Evolutionary conservation across 2,797 vertebrate genomes (phyloP).

Genomic region (Molossus molossus): DNA sequence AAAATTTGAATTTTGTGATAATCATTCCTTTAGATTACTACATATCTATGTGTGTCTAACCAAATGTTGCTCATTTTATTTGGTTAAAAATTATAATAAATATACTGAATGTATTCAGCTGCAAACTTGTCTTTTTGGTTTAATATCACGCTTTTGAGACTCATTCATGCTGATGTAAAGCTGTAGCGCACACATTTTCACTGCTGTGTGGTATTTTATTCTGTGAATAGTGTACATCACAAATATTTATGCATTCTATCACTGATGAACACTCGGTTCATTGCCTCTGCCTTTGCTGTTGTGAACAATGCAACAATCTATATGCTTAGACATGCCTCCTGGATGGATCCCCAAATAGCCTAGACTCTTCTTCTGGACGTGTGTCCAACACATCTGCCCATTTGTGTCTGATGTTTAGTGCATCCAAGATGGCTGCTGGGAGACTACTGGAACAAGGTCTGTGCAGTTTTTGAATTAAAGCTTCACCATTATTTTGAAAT

Average conservation of each 20-base stretch:
- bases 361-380: neutral
- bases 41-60: neutral
- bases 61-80: neutral
- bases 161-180: neutral
- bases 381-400: neutral
- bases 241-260: neutral
- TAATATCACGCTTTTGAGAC: neutral
- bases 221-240: neutral
- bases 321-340: neutral
- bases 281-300: neutral
- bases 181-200: neutral
- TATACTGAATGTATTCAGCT: neutral
- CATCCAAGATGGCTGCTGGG: neutral
- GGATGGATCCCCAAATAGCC: neutral
- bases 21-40: neutral
- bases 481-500: constrained; percentile 59
- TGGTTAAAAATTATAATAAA: constrained; percentile 21
- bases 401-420: neutral
- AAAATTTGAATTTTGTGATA: constrained; percentile 60
- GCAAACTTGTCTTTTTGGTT: neutral
- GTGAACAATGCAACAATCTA: neutral
- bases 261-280: neutral
- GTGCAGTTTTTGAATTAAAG: constrained; percentile 1
- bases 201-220: neutral
- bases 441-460: neutral